phyloP scores from a whole-genome alignment of 1,140 invertebrate genomes.

The Nomia melanderi region DNA sequence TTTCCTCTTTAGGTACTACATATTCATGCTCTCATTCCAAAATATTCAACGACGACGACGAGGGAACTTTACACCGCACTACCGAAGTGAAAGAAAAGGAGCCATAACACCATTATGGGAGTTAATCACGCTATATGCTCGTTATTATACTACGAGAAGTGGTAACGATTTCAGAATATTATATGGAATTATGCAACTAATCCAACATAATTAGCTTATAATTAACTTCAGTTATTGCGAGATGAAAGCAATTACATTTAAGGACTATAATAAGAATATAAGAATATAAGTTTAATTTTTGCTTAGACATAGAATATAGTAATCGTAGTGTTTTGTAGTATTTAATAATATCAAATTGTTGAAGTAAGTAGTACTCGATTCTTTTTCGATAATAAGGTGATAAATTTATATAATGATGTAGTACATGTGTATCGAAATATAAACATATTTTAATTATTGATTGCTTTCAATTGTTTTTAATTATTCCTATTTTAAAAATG shows the following conservation, averaged over 20 bases:
- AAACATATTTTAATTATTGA: too few species aligned
- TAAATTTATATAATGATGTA: too few species aligned
- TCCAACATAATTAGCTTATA: not conserved
- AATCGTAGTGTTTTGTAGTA: too few species aligned
- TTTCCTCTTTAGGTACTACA: not conserved
- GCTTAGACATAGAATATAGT: too few species aligned
- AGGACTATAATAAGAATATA: too few species aligned
- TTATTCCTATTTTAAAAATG: too few species aligned
- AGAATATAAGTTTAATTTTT: too few species aligned
- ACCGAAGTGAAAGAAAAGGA: slow-evolving; percentile 20
- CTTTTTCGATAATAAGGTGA: too few species aligned
- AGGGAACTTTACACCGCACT: not conserved
- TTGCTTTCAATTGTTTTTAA: too few species aligned
- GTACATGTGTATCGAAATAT: too few species aligned
- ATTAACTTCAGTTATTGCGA: not conserved
- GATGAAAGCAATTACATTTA: not conserved
- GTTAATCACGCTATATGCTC: slow-evolving; percentile 32
- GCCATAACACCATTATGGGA: slow-evolving; percentile 14
- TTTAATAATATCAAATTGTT: too few species aligned
- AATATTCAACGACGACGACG: not conserved
- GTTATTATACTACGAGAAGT: slow-evolving; percentile 30
- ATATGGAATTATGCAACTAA: slow-evolving; percentile 22
- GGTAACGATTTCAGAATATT: slow-evolving; percentile 28
- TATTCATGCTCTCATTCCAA: not conserved
- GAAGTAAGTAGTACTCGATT: too few species aligned